A percentile compares a stretch with the other conserved stretches of the same genome.
Evolutionary conservation across 1,140 invertebrate species (phyloP).

Genomic region (Cyclina sinensis): DNA sequence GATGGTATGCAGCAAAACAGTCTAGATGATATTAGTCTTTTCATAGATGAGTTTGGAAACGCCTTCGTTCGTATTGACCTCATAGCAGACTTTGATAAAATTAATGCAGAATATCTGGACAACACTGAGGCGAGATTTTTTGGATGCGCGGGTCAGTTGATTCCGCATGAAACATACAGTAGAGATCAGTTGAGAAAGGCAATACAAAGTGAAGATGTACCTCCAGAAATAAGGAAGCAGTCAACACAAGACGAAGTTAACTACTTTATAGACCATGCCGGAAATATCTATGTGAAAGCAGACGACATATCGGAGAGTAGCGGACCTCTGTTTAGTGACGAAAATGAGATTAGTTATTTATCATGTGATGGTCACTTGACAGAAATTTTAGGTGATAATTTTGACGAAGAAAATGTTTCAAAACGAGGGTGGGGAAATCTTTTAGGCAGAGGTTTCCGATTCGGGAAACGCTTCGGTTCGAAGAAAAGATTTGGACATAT

Average conservation of each 20-base stretch:
- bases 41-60: slow-evolving; percentile 13
- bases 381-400: background rate
- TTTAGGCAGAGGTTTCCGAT: slow-evolving; percentile 24
- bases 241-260: background rate
- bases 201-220: background rate
- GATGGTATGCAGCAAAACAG: background rate
- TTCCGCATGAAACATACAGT: background rate
- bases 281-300: background rate
- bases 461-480: slow-evolving; percentile 34
- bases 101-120: background rate
- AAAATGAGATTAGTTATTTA: background rate
- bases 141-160: background rate
- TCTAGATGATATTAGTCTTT: background rate
- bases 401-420: background rate
- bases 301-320: background rate
- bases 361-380: background rate
- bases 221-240: background rate
- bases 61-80: background rate
- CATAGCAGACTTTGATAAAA: background rate
- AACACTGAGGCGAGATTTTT: background rate
- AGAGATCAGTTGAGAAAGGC: background rate
- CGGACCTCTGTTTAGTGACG: background rate
- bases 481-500: slow-evolving; percentile 44
- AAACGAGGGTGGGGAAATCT: background rate
- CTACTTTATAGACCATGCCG: background rate